phyloP scores from a whole-genome alignment of 2,113 vertebrate species.

The Neolamprologus ventralis region DNA sequence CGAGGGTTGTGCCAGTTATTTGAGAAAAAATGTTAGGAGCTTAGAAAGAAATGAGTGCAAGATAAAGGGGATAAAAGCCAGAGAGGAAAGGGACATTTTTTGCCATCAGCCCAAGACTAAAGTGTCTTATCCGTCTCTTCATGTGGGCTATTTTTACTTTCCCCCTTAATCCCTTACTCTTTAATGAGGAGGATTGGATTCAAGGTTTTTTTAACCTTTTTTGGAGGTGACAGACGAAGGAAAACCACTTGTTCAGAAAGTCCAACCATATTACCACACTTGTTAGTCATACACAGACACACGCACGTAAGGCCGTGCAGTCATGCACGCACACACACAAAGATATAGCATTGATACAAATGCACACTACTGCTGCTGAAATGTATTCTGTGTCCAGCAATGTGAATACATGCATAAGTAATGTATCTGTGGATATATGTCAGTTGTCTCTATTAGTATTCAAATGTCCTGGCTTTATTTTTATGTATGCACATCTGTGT shows the following conservation, averaged over 20 bases:
- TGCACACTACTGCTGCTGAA: background rate
- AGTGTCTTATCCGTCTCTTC: background rate
- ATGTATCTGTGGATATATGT: background rate
- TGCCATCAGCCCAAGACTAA: background rate
- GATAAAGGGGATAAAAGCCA: conserved; percentile 1
- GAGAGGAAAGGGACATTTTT: background rate
- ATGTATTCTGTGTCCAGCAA: background rate
- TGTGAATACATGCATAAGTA: background rate
- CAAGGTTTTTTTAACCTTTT: background rate
- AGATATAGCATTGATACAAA: background rate
- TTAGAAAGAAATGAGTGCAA: conserved; percentile 1
- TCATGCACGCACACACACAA: background rate
- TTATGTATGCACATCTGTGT: background rate
- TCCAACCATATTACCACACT: background rate
- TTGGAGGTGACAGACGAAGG: background rate
- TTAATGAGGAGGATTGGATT: background rate
- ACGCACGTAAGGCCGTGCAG: background rate
- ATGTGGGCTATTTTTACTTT: conserved; percentile 31
- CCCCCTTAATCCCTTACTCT: conserved; percentile 4
- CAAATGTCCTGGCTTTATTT: background rate
- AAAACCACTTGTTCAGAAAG: conserved; percentile 11
- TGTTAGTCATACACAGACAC: background rate
- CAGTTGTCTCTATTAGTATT: background rate
- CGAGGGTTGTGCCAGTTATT: background rate
- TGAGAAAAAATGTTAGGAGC: background rate